Evolutionary conservation across 2,888 invertebrate genomes (phyloP).

Genomic region (Rosalia funebris): DNA sequence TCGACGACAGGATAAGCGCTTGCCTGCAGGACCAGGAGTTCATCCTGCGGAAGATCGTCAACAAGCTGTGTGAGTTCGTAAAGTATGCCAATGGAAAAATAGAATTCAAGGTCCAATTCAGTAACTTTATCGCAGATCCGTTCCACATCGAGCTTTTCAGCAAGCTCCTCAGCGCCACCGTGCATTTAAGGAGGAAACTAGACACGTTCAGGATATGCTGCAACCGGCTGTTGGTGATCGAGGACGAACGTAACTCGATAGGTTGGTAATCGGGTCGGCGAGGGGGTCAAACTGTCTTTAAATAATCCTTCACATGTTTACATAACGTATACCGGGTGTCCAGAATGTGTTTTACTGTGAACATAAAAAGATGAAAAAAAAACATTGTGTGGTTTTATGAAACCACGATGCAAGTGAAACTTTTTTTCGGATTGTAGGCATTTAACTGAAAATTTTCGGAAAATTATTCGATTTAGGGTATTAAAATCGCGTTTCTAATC

Average conservation of each 20-base stretch:
- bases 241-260: slow-evolving; percentile 56
- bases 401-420: too few relatives aligned
- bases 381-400: too few relatives aligned
- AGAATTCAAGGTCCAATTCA: slow-evolving; percentile 40
- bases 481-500: too few relatives aligned
- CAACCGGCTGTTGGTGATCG: slow-evolving; percentile 51
- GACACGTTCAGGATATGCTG: slow-evolving; percentile 53
- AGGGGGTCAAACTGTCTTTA: not conserved
- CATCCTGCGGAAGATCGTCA: slow-evolving; percentile 49
- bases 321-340: not conserved
- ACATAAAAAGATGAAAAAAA: not conserved
- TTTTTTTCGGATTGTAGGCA: too few relatives aligned
- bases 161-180: slow-evolving; percentile 47
- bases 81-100: slow-evolving; percentile 23
- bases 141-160: slow-evolving; percentile 49
- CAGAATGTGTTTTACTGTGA: not conserved
- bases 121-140: slow-evolving; percentile 41
- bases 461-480: too few relatives aligned
- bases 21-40: slow-evolving; percentile 50
- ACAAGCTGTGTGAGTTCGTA: slow-evolving; percentile 43
- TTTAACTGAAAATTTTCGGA: too few relatives aligned
- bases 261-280: slow-evolving; percentile 39
- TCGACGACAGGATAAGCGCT: slow-evolving; percentile 44
- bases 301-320: not conserved
- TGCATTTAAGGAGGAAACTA: slow-evolving; percentile 47